Percentiles rank a stretch among this genome's conserved stretches.
These are phyloP conservation scores for Stegodyphus dumicola DNA, from an alignment of 1,140 invertebrate species.

Conservation along the genomic window DNA sequence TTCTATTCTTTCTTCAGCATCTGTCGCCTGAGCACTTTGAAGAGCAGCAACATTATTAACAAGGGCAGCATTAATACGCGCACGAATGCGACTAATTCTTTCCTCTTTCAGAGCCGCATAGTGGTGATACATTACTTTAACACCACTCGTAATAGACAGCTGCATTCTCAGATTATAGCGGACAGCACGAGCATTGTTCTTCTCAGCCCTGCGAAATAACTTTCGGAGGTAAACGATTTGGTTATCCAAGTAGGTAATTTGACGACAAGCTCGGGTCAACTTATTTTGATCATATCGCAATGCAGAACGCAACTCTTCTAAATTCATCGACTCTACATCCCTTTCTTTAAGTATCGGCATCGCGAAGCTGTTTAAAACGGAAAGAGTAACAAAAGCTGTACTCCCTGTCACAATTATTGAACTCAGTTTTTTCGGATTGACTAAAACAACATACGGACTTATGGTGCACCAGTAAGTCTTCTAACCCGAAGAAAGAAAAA, in stretches of 20 bases:
- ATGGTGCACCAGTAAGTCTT: no score
- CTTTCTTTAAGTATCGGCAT: no score
- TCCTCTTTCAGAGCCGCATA: conserved; percentile 23
- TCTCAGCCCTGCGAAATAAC: conserved; percentile 43
- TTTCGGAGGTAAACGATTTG: conserved; percentile 37
- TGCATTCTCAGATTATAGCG: conserved; percentile 53
- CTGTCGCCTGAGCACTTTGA: neutral
- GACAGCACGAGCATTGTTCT: conserved; percentile 32
- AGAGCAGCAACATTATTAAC: no score
- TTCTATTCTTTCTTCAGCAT: neutral
- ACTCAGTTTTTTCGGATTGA: no score
- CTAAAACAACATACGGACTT: no score
- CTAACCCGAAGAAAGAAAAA: no score
- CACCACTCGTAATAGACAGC: conserved; percentile 48
- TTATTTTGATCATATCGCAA: conserved; percentile 1
- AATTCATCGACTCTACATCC: neutral
- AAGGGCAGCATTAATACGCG: neutral
- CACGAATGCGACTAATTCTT: neutral
- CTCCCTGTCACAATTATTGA: no score
- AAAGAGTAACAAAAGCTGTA: no score
- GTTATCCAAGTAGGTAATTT: conserved; percentile 13
- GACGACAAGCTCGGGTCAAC: neutral
- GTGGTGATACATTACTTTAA: conserved; percentile 55
- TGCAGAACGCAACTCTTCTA: neutral
- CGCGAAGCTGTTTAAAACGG: no score